These are phyloP conservation scores for Emydocephalus ijimae DNA, from an alignment of 2,113 vertebrate species.

Conservation along the genomic window DNA sequence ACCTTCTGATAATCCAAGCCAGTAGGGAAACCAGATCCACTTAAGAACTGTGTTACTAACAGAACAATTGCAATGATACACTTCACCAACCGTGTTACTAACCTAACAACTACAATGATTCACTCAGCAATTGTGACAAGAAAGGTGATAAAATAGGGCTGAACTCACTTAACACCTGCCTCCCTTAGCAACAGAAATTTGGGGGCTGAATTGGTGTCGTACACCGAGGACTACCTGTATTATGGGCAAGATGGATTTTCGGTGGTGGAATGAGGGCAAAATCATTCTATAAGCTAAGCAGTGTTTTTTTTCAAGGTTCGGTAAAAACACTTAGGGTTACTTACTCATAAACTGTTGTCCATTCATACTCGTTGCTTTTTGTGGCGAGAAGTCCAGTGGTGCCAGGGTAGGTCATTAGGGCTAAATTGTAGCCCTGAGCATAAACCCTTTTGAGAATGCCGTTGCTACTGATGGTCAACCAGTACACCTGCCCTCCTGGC, in stretches of 20 bases:
- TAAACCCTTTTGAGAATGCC: slow-evolving; percentile 91
- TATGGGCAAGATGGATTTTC: not conserved
- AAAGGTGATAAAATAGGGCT: too few species aligned
- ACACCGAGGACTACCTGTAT: not conserved
- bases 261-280: not conserved
- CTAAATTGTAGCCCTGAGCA: slow-evolving; percentile 91
- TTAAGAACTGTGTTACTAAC: too few species aligned
- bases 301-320: not conserved
- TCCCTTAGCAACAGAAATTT: too few species aligned
- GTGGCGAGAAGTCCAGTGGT: slow-evolving; percentile 91
- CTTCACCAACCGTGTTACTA: too few species aligned
- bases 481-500: slow-evolving; percentile 90
- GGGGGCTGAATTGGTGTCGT: too few species aligned
- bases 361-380: slow-evolving; percentile 95
- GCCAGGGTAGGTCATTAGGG: slow-evolving; percentile 93
- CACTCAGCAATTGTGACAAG: too few species aligned
- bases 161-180: too few species aligned
- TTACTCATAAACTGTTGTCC: slow-evolving; percentile 97
- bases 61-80: too few species aligned
- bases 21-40: too few species aligned
- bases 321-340: slow-evolving; percentile 41
- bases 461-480: slow-evolving; percentile 92
- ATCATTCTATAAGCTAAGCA: not conserved
- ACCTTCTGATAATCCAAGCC: too few species aligned
- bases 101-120: too few species aligned